Percentiles rank a stretch among this genome's conserved stretches.
These are phyloP conservation scores for Hippolais icterina DNA, from an alignment of 2,113 vertebrate species.

Conservation along the genomic window DNA sequence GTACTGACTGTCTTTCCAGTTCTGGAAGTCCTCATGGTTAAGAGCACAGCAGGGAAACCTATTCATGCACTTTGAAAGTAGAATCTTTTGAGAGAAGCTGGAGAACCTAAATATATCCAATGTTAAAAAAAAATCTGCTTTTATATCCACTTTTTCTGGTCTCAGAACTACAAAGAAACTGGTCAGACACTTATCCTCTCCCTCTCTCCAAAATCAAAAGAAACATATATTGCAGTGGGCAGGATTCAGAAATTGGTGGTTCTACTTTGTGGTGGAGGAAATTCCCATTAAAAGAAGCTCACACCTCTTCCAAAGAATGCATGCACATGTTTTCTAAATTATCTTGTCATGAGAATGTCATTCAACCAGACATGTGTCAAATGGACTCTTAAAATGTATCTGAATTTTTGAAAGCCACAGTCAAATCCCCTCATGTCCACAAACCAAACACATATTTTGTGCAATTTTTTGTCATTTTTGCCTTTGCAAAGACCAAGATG, in stretches of 20 bases:
- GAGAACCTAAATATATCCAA: background rate
- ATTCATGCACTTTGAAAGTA: background rate
- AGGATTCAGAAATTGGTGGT: background rate
- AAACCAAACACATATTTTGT: background rate
- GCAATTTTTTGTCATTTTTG: background rate
- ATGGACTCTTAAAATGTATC: background rate
- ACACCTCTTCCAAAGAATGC: background rate
- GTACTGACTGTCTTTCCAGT: background rate
- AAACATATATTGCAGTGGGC: background rate
- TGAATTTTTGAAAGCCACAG: background rate
- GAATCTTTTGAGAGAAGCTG: background rate
- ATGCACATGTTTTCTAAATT: background rate
- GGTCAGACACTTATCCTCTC: background rate
- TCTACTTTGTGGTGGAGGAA: background rate
- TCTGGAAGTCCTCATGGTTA: background rate
- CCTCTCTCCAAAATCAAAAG: background rate
- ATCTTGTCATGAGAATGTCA: background rate
- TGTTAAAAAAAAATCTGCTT: background rate
- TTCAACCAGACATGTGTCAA: background rate
- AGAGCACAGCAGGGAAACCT: background rate
- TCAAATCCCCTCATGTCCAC: fast-evolving
- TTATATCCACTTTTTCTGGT: background rate
- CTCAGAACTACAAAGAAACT: background rate
- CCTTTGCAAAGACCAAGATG: background rate
- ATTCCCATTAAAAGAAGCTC: background rate